Evolutionary conservation across 1,140 invertebrate species (phyloP).

Genomic region (Drosophila mojavensis): DNA sequence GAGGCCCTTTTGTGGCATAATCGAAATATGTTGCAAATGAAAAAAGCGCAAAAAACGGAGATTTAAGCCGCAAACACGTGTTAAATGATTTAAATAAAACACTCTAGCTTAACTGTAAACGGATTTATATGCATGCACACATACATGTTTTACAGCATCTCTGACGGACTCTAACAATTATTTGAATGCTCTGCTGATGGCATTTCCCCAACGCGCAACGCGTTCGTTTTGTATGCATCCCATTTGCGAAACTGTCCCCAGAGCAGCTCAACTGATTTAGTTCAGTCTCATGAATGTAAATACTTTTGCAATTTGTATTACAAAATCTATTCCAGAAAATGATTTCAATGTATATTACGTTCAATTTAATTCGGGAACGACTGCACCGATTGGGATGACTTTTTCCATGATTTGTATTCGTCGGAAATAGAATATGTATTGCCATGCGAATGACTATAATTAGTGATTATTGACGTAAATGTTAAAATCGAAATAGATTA

Average conservation of each 20-base stretch:
- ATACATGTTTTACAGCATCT: background rate
- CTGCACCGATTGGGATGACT: too few relatives aligned
- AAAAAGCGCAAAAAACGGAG: background rate
- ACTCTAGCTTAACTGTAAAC: background rate
- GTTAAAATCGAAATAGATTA: too few relatives aligned
- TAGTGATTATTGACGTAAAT: too few relatives aligned
- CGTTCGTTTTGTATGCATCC: too few relatives aligned
- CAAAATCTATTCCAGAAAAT: constrained; percentile 12
- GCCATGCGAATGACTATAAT: too few relatives aligned
- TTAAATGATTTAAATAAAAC: constrained; percentile 17
- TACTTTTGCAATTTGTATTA: background rate
- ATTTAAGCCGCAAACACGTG: constrained; percentile 30
- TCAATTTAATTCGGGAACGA: too few relatives aligned
- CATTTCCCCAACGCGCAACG: constrained; percentile 18
- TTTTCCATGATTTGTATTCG: too few relatives aligned
- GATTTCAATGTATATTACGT: background rate
- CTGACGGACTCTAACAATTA: constrained; percentile 34
- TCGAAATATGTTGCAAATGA: constrained; percentile 30
- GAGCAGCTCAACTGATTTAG: constrained; percentile 39
- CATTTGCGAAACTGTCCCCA: background rate
- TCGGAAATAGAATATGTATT: too few relatives aligned
- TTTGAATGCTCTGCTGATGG: constrained; percentile 44
- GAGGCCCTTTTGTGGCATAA: constrained; percentile 44
- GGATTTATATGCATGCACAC: background rate
- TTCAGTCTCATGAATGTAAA: constrained; percentile 9